These are phyloP conservation scores for Thysanoteuthis rhombus DNA, from an alignment of 2,888 invertebrate species.

Conservation along the genomic window DNA sequence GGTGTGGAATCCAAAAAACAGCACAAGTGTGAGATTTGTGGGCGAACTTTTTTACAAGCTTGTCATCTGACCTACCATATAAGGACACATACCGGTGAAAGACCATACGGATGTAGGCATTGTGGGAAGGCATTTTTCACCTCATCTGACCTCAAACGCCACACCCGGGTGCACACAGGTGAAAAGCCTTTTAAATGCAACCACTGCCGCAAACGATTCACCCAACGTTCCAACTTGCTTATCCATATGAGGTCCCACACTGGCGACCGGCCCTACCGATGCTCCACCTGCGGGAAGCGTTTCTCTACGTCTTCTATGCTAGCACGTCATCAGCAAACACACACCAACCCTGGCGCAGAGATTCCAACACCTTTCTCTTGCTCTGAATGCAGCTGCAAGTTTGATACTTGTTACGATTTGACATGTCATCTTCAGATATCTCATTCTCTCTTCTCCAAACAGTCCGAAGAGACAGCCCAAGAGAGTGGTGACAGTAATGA, in stretches of 20 bases:
- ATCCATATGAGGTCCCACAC: conserved; percentile 26
- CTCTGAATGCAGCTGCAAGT: background rate
- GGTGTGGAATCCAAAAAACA: background rate
- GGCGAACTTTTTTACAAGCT: conserved; percentile 23
- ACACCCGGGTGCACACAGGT: conserved; percentile 24
- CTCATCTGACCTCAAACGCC: conserved; percentile 27
- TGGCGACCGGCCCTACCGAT: conserved; percentile 27
- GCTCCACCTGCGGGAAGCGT: background rate
- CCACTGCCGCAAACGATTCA: conserved; percentile 27
- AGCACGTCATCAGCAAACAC: conserved; percentile 19
- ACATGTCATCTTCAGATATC: background rate
- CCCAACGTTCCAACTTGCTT: conserved; percentile 25
- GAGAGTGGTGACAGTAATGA: background rate
- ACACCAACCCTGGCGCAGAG: background rate
- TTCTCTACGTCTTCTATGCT: conserved; percentile 24
- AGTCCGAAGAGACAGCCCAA: background rate
- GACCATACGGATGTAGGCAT: conserved; percentile 25
- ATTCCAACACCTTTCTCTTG: background rate
- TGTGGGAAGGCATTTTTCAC: conserved; percentile 29
- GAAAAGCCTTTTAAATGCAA: conserved; percentile 29
- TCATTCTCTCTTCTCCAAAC: background rate
- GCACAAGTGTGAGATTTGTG: conserved; percentile 22
- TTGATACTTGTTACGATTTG: background rate
- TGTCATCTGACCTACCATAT: conserved; percentile 26
- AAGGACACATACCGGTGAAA: conserved; percentile 1